Conservation (phyloP, 2,113 vertebrate species). For the Psilopogon haemacephalus region DNA sequence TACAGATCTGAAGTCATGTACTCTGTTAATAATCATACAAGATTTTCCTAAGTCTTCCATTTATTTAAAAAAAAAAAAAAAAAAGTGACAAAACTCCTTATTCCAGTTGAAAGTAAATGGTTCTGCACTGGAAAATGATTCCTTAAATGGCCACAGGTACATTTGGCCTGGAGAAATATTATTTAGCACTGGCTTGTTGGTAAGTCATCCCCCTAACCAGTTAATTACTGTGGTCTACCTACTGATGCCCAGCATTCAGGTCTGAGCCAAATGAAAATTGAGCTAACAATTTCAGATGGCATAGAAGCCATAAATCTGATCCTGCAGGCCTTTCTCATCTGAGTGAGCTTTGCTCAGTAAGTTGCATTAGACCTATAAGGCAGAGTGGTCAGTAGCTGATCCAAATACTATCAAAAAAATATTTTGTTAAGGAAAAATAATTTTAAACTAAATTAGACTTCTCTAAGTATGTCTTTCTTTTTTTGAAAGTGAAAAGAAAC, state of each 20-base stretch:
- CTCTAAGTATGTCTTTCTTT: background rate
- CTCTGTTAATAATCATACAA: background rate
- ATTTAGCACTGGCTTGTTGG: background rate
- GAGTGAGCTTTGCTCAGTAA: background rate
- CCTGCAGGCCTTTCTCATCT: background rate
- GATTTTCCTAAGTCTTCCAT: background rate
- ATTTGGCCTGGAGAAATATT: background rate
- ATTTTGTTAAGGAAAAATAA: background rate
- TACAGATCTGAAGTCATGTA: background rate
- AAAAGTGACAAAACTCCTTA: background rate
- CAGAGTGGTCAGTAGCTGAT: background rate
- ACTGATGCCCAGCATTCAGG: background rate
- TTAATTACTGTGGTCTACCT: background rate
- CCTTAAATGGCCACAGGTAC: background rate
- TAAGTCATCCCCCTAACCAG: background rate
- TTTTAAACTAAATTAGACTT: background rate
- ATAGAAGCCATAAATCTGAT: background rate
- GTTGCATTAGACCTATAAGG: background rate
- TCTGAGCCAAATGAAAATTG: background rate
- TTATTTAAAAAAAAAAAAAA: background rate
- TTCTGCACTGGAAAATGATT: background rate
- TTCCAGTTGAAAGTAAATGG: background rate
- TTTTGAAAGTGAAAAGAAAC: background rate
- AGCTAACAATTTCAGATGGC: background rate
- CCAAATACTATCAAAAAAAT: background rate